phyloP scores from a whole-genome alignment of 2,113 vertebrate species.

The Triplophysa rosa region DNA sequence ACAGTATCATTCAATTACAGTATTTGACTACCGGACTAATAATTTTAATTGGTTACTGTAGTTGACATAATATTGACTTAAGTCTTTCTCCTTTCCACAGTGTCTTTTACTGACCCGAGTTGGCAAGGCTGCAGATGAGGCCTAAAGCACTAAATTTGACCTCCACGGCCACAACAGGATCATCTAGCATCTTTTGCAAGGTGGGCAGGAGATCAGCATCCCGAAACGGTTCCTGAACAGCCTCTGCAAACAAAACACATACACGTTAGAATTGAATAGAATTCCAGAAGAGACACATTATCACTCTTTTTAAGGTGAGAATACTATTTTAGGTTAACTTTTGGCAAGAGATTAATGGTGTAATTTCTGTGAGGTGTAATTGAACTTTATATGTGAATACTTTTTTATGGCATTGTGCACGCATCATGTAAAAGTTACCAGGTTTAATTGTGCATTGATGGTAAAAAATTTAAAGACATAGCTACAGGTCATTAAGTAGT shows the following conservation, averaged over 20 bases:
- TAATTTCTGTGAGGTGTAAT: too few relatives aligned
- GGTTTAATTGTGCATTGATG: neutral
- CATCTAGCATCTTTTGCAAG: slow-evolving; percentile 79
- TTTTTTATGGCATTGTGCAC: too few relatives aligned
- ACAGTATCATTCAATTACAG: neutral
- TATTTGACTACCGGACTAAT: neutral
- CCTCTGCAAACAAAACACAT: slow-evolving; percentile 68
- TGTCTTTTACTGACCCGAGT: slow-evolving; percentile 73
- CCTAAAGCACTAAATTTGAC: slow-evolving; percentile 84
- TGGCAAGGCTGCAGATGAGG: slow-evolving; percentile 82
- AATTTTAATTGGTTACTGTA: neutral
- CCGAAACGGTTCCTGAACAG: slow-evolving; percentile 73
- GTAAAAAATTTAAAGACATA: neutral
- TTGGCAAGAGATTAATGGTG: too few relatives aligned
- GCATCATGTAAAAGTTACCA: too few relatives aligned
- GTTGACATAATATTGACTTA: neutral
- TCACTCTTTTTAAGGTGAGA: neutral
- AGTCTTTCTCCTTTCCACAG: neutral
- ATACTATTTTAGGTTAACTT: neutral
- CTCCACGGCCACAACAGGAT: slow-evolving; percentile 79
- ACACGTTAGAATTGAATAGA: neutral
- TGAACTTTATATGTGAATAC: too few relatives aligned
- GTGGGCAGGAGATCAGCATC: slow-evolving; percentile 74
- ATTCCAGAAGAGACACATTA: neutral
- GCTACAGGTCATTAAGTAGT: too few relatives aligned